These are phyloP conservation scores for Belgica antarctica DNA, from an alignment of 2,888 invertebrate species.

Conservation along the genomic window DNA sequence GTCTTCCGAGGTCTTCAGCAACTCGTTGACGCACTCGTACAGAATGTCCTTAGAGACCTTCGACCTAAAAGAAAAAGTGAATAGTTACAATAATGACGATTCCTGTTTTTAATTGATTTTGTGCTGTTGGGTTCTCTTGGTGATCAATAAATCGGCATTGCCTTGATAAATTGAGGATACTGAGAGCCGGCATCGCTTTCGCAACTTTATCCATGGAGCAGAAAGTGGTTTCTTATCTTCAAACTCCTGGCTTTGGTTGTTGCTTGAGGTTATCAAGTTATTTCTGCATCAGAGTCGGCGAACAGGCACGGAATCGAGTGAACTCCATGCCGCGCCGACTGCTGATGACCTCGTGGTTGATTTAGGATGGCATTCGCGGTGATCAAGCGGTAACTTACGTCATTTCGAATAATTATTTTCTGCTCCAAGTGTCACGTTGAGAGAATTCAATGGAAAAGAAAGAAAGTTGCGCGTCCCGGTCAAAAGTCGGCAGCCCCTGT, in stretches of 20 bases:
- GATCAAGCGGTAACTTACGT: no score
- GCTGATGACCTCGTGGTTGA: no score
- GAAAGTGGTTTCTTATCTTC: conserved; percentile 19
- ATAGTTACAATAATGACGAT: not conserved
- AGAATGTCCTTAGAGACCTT: conserved; percentile 97
- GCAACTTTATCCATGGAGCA: conserved; percentile 35
- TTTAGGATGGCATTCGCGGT: no score
- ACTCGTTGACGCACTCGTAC: conserved; percentile 86
- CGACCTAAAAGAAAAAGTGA: conserved; percentile 60
- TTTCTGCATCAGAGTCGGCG: no score
- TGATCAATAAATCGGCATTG: conserved; percentile 9
- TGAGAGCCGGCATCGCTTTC: conserved; percentile 8
- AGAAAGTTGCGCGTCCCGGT: no score
- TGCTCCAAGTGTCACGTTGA: no score
- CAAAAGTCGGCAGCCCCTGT: no score
- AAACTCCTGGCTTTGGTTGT: conserved; percentile 36
- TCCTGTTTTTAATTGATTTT: not conserved
- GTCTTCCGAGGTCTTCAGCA: conserved; percentile 72
- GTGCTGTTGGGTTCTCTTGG: conserved; percentile 21
- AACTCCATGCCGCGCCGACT: no score
- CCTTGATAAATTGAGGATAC: conserved; percentile 27
- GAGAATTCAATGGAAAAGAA: no score
- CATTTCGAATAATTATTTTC: no score
- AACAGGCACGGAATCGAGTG: no score
- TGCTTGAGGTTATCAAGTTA: conserved; percentile 27